Evolutionary conservation across 1,140 invertebrate species (phyloP).

Genomic region (Geopemphigus sp.): DNA sequence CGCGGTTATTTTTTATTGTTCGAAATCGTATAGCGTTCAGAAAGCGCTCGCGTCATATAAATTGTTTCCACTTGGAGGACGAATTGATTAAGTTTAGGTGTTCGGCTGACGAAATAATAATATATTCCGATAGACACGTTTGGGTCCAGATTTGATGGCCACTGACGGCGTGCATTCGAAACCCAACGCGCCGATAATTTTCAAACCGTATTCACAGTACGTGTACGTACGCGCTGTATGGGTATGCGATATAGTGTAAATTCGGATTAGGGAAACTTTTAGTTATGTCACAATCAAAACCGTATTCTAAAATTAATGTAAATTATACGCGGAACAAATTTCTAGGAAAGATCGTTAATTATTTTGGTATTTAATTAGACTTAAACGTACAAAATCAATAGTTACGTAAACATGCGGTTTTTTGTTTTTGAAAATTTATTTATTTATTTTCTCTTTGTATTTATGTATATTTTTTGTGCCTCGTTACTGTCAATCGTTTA

Average conservation of each 20-base stretch:
- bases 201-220: background rate
- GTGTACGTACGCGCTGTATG: no score
- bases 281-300: background rate
- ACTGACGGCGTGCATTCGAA: background rate
- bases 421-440: no score
- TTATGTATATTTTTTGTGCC: no score
- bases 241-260: no score
- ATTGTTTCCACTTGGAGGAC: slow-evolving; percentile 1
- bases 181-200: background rate
- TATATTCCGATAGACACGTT: background rate
- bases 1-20: background rate
- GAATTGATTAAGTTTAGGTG: slow-evolving; percentile 21
- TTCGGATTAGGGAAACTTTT: no score
- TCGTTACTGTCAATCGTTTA: no score
- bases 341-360: no score
- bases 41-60: background rate
- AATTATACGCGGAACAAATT: background rate
- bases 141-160: background rate
- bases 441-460: no score
- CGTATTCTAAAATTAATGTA: background rate
- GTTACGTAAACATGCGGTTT: no score
- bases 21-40: background rate
- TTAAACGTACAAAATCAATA: no score
- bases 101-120: background rate
- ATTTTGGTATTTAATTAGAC: no score